Base-by-base conservation (phyloP, 2,797 vertebrate species). In the Sorex maritimensis region DNA sequence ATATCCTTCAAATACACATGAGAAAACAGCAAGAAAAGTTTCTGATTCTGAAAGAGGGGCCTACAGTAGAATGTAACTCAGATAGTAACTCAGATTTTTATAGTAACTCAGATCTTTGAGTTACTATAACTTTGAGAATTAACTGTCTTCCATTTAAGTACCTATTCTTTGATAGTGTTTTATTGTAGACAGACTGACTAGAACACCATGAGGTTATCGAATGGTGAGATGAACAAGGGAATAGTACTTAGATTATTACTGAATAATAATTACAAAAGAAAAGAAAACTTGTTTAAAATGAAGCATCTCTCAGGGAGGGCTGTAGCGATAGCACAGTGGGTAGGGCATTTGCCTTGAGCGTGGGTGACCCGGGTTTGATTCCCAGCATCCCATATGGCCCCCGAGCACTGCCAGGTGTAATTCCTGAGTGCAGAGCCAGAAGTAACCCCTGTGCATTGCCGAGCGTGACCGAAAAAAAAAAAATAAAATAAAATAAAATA, bases 231-330 rank as follows among this genome's bases (percentile, higher is more conserved):
- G 58, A 61, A 21, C 14, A 2, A 61, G 10, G 34, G 4, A 6
- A 9, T 38, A 34, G 24, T 30, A 24, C 11, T 4, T 88, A 34
- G 6, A 46, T 67, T 61, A 17, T 84, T 61, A 34, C 5, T 81
- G 81, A 52, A 30, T 69, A 77, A 84, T 86, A 52, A 21, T 24
- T 61, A 74, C 55, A 86, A 93, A 65, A 21, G 67, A 30, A 55
- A 68, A 24, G 5, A 41, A 67, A 1, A 67, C 10, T 38, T 7
- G 28, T 46, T 44, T 5, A 6, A 82, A 6, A 46, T 77, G 26
- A n/a, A 4, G 13, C 6, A 10, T 26, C 8, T 34, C 44, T 67
- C 12, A 81, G 34, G 34, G 34, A 34, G 34, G 34, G 34, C 34
- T 34, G 34, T 34, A 34, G 34, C 34, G 34, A 34, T 34, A 34